Evolutionary conservation across 2,888 invertebrate genomes (phyloP), one percentile per base, ranked within the genome.

Genomic region (Lomographa bimaculata): DNA sequence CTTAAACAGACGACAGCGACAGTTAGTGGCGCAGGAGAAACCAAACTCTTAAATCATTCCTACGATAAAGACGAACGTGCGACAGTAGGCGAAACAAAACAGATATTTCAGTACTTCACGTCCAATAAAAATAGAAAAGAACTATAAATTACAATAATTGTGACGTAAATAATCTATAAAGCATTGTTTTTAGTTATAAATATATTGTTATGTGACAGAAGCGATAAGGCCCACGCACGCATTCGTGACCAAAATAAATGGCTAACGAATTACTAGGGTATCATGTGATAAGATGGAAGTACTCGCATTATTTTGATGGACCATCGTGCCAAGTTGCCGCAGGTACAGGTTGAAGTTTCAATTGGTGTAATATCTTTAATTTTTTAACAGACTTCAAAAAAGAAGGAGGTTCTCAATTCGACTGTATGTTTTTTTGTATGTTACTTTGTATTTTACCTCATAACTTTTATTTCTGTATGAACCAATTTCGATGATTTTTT

Each of bases 101-200:
- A 2, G 10, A 23, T 25, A 12, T 18, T 11, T 28, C 27, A 10
- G 20, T 39, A 16, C 12, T 23, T 21, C 6, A 17, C 28, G 14
- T 23, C 7, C 29, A 26, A 40, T 33, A 20, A 17, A 21, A 40
- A 37, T 50, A 47, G 14, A 33, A 19, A 8, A 25, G 8, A 26
- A 25, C 37, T 21, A 27, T 39, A 39, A 39, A 39, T 39, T 39
- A 39, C 26, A 32, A 34, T 44, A 45, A 23, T 32, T 28, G 36
- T 39, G 39, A 39, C 30, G 45, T 46, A 40, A 42, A 47, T 36
- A 45, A 46, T 43, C 47, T 47, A 45, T 42, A 36, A 34, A 39
- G 30, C 39, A 43, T 51, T 45, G 42, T 47, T 46, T 26, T 27
- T 8, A 25, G 30, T 36, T 47, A 53, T 50, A 50, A 53, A 50